Evolutionary conservation across 1,140 invertebrate genomes (phyloP).

Genomic region (Streblospio benedicti): DNA sequence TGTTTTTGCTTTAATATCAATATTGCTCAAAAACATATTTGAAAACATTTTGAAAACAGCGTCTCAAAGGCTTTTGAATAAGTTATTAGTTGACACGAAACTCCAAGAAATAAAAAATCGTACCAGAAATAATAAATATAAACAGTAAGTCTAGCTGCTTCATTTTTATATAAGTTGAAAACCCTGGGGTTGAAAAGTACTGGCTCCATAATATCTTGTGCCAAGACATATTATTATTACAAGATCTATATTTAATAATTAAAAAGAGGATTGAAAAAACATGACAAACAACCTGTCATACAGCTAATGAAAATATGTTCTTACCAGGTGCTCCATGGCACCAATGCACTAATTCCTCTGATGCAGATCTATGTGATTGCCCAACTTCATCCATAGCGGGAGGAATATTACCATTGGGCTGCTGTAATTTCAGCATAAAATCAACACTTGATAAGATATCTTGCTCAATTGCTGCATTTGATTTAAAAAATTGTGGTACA

Average conservation of each 20-base stretch:
- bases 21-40: too few relatives aligned
- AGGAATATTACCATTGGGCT: slow-evolving; percentile 66
- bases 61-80: too few relatives aligned
- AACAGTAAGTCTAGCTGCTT: neutral
- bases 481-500: slow-evolving; percentile 57
- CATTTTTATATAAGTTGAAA: neutral
- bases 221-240: neutral
- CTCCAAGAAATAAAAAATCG: too few relatives aligned
- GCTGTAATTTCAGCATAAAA: slow-evolving; percentile 56
- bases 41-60: too few relatives aligned
- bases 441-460: slow-evolving; percentile 56
- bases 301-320: neutral
- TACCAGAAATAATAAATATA: slow-evolving; percentile 7
- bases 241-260: neutral
- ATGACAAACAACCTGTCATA: neutral
- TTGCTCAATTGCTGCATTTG: slow-evolving; percentile 49
- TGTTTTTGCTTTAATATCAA: too few relatives aligned
- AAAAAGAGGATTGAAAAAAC: neutral
- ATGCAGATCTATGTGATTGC: slow-evolving; percentile 40
- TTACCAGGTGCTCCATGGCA: slow-evolving; percentile 73
- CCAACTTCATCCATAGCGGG: slow-evolving; percentile 62
- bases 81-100: too few relatives aligned
- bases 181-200: neutral
- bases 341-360: slow-evolving; percentile 71
- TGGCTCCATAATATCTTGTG: neutral